These are phyloP conservation scores for Temnothorax rugatulus DNA, from an alignment of 2,888 invertebrate species.

Conservation along the genomic window DNA sequence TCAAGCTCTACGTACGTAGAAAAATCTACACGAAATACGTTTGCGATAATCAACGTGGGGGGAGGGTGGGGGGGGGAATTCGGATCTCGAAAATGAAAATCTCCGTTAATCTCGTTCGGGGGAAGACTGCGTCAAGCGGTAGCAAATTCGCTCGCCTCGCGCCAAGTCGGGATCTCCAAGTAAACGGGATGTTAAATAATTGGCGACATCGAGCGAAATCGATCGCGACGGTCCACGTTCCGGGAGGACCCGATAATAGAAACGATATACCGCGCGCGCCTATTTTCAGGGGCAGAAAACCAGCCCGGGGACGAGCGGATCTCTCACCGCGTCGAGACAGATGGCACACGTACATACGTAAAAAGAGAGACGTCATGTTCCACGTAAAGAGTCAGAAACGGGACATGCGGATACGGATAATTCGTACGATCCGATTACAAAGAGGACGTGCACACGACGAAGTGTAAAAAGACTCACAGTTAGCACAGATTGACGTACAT, in stretches of 20 bases:
- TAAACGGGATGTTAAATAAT: constrained; percentile 24
- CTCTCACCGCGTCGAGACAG: constrained; percentile 28
- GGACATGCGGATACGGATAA: constrained; percentile 1
- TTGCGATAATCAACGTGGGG: constrained; percentile 23
- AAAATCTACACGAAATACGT: constrained; percentile 5
- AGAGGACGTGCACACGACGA: constrained; percentile 22
- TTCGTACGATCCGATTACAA: constrained; percentile 40
- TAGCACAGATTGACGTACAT: constrained; percentile 81
- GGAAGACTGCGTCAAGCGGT: constrained; percentile 41
- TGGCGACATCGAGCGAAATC: constrained; percentile 1
- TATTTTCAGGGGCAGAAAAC: constrained; percentile 5
- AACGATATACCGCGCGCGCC: neutral
- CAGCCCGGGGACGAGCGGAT: constrained; percentile 9
- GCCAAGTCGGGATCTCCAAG: neutral
- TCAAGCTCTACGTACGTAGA: constrained; percentile 8
- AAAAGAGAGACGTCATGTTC: neutral
- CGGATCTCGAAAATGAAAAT: constrained; percentile 11
- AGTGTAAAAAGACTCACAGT: constrained; percentile 66
- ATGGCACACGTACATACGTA: constrained; percentile 20
- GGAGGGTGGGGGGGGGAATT: too few species aligned
- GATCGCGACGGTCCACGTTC: neutral
- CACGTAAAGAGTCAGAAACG: constrained; percentile 32
- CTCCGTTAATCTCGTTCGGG: constrained; percentile 17
- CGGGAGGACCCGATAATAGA: constrained; percentile 1
- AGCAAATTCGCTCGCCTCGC: neutral